Evolutionary conservation across 2,888 invertebrate species (phyloP).

Genomic region (Hemistola chrysoprasaria): DNA sequence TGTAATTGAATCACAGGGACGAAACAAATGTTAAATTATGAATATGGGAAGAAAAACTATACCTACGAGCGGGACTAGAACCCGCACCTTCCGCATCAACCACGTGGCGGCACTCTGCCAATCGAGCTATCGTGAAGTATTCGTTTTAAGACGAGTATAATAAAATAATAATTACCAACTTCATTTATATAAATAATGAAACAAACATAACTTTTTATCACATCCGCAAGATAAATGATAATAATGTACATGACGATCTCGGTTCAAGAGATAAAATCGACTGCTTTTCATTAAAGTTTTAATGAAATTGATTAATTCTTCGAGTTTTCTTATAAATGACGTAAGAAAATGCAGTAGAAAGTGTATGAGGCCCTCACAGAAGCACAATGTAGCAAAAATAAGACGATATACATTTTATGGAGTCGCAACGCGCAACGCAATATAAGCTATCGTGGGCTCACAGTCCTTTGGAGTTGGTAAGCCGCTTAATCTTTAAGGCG

Average conservation of each 20-base stretch:
- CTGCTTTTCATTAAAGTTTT: constrained; percentile 10
- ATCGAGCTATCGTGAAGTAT: too few species aligned
- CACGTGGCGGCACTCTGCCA: too few species aligned
- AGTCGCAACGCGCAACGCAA: constrained; percentile 49
- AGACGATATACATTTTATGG: constrained; percentile 59
- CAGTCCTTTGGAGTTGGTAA: constrained; percentile 57
- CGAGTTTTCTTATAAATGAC: constrained; percentile 23
- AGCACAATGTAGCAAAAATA: constrained; percentile 65
- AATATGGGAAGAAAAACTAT: too few species aligned
- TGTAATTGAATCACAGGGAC: too few species aligned
- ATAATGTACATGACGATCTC: neutral
- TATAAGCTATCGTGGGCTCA: constrained; percentile 53
- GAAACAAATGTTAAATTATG: too few species aligned
- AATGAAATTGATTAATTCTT: constrained; percentile 7
- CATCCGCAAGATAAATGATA: neutral
- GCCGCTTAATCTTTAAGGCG: constrained; percentile 19
- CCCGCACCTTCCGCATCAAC: too few species aligned
- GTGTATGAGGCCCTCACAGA: constrained; percentile 47
- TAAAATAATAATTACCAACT: too few species aligned
- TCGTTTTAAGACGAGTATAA: too few species aligned
- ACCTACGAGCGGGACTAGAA: too few species aligned
- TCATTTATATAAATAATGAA: too few species aligned
- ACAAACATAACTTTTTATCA: too few species aligned
- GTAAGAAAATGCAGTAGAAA: constrained; percentile 35
- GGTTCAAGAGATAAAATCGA: constrained; percentile 25